A percentile compares a stretch with the other conserved stretches of the same genome.
Evolutionary conservation across 2,113 vertebrate genomes (phyloP).

Genomic region (Corythaixoides concolor): DNA sequence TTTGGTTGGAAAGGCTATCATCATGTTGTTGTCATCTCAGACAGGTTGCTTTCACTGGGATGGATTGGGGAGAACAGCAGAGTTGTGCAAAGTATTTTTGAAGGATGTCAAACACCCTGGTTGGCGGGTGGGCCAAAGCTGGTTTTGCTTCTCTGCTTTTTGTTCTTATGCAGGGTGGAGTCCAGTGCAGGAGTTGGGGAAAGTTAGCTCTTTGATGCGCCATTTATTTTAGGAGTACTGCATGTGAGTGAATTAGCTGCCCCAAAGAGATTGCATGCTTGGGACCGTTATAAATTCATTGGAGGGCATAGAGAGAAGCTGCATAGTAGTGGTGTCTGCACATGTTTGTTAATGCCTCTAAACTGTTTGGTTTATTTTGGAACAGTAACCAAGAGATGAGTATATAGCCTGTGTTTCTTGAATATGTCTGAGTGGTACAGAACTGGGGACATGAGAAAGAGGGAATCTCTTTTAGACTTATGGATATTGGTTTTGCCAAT

Average conservation of each 20-base stretch:
- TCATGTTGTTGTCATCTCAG: background rate
- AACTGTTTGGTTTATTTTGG: background rate
- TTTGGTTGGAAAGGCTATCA: background rate
- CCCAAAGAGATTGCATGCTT: background rate
- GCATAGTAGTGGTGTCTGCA: background rate
- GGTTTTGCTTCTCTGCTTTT: background rate
- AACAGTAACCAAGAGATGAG: background rate
- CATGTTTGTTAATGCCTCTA: background rate
- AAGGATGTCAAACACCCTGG: background rate
- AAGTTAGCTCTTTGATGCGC: background rate
- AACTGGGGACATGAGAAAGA: background rate
- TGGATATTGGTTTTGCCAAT: rapidly evolving
- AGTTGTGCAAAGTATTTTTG: background rate
- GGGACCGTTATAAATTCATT: background rate
- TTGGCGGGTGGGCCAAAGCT: background rate
- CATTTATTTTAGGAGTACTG: background rate
- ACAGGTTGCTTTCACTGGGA: background rate
- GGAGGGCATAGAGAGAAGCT: background rate
- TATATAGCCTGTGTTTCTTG: background rate
- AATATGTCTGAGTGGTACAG: background rate
- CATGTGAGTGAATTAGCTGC: background rate
- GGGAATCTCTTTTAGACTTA: background rate
- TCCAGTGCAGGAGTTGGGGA: background rate
- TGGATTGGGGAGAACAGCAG: background rate
- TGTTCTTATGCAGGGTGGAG: background rate